phyloP scores from a whole-genome alignment of 2,797 vertebrate species.

The Cossypha niveicapilla region DNA sequence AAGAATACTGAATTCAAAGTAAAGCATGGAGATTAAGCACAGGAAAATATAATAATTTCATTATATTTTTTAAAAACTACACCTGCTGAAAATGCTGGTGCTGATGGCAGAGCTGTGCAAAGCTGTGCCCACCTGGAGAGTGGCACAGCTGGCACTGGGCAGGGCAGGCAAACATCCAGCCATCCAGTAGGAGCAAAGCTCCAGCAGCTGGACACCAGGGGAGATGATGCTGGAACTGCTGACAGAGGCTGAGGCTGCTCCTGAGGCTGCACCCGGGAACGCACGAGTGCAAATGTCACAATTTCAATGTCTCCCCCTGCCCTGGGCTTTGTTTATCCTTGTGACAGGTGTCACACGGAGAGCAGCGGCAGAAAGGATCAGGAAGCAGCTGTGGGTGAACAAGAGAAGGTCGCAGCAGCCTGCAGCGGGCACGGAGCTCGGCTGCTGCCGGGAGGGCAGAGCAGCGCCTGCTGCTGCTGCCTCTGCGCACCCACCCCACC shows the following conservation, averaged over 20 bases:
- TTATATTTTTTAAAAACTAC: too few species aligned
- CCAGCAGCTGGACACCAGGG: background rate
- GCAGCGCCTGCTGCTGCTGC: background rate
- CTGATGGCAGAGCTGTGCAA: fast-evolving
- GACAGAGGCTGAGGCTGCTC: background rate
- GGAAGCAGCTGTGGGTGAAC: background rate
- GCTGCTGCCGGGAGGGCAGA: background rate
- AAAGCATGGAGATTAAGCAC: too few species aligned
- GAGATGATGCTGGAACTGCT: background rate
- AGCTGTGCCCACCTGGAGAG: background rate
- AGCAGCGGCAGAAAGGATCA: background rate
- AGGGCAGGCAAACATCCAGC: background rate
- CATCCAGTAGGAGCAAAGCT: background rate
- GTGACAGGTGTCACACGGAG: background rate
- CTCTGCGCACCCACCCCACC: background rate
- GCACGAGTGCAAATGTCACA: fast-evolving
- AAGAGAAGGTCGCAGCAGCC: background rate
- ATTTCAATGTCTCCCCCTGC: background rate
- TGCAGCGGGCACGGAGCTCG: fast-evolving
- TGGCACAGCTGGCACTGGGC: background rate
- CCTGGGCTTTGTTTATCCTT: background rate
- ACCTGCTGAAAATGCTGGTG: background rate
- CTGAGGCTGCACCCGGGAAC: background rate
- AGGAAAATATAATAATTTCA: too few species aligned
- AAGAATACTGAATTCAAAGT: too few species aligned